These are phyloP conservation scores for Hyalella azteca DNA, from an alignment of 2,888 invertebrate species.

Conservation along the genomic window DNA sequence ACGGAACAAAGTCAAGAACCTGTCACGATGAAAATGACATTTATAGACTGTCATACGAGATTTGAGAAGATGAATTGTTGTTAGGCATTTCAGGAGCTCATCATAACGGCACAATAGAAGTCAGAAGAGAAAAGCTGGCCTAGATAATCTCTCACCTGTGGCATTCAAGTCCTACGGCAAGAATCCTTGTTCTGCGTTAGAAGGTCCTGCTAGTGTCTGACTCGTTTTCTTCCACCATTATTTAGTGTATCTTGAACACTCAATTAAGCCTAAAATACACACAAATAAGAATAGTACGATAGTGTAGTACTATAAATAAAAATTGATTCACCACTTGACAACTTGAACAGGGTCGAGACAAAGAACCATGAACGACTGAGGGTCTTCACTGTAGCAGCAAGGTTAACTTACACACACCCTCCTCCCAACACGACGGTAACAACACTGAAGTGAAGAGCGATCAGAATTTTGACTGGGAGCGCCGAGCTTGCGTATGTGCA, in stretches of 20 bases:
- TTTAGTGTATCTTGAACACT: neutral
- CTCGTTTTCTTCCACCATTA: neutral
- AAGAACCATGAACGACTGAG: neutral
- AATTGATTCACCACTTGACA: neutral
- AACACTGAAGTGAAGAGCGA: neutral
- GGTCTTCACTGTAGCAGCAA: neutral
- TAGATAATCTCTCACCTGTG: conserved; percentile 3
- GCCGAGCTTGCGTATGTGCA: neutral
- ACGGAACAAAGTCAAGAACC: no score
- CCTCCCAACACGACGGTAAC: neutral
- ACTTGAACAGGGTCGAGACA: neutral
- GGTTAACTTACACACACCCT: neutral
- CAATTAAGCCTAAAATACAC: no score
- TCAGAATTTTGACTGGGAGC: neutral
- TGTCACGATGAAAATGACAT: no score
- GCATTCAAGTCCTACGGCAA: neutral
- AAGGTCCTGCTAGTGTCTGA: neutral
- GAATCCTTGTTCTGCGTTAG: neutral
- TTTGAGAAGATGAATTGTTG: no score
- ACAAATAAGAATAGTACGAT: no score
- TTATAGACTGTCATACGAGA: no score
- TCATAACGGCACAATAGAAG: neutral
- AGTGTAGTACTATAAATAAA: no score
- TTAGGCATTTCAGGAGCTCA: no score
- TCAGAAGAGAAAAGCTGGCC: neutral